Percentiles rank a stretch among this genome's conserved stretches.
Conservation (phyloP, 2,113 vertebrate genomes). For the Petrocephalus zakoni region DNA sequence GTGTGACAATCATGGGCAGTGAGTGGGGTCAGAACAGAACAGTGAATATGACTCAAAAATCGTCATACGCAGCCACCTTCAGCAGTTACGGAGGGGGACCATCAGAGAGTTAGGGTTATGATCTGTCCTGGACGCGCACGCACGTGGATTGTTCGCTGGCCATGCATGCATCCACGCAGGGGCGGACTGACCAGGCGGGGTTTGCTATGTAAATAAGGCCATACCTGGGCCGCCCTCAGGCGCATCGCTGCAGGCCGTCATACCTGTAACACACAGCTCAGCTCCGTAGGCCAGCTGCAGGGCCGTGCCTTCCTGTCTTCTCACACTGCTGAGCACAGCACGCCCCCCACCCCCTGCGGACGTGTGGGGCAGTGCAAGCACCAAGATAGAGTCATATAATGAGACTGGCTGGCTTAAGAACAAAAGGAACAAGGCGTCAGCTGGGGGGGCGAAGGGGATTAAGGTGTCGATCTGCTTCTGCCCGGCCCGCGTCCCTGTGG, state of each 20-base stretch:
- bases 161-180: background rate
- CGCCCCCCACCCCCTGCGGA: background rate
- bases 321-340: background rate
- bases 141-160: background rate
- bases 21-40: background rate
- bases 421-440: conserved; percentile 55
- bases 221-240: background rate
- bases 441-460: conserved; percentile 49
- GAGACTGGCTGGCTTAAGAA: conserved; percentile 54
- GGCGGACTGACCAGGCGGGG: background rate
- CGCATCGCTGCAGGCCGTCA: background rate
- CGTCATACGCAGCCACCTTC: background rate
- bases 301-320: background rate
- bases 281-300: background rate
- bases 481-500: conserved; percentile 46
- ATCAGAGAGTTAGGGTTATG: background rate
- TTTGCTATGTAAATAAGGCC: background rate
- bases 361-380: background rate
- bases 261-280: background rate
- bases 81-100: background rate
- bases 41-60: background rate
- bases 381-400: conserved; percentile 39
- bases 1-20: background rate
- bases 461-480: conserved; percentile 52
- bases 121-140: background rate